Conservation (phyloP, 2,113 vertebrate species). For the Aegotheles bennettii region DNA sequence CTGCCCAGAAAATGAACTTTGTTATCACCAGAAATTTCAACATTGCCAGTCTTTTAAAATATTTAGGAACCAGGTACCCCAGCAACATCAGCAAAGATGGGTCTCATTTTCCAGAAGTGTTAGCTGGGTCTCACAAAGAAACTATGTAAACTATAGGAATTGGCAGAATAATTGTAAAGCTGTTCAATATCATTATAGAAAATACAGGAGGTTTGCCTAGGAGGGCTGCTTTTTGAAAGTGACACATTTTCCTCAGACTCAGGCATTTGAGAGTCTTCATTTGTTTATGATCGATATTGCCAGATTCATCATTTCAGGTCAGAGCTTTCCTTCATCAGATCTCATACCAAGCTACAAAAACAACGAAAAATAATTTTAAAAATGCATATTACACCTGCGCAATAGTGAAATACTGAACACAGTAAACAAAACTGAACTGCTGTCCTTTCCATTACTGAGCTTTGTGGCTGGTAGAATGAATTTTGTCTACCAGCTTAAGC, state of each 20-base stretch:
- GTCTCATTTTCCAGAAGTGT: not conserved
- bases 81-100: not conserved
- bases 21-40: not conserved
- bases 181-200: not conserved
- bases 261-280: not conserved
- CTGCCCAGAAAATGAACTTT: not conserved
- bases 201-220: not conserved
- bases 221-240: not conserved
- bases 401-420: not conserved
- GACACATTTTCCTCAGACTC: not conserved
- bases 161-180: not conserved
- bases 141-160: not conserved
- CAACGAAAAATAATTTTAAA: not conserved
- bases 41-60: not conserved
- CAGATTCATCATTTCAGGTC: not conserved
- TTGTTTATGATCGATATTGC: not conserved
- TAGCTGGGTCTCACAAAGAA: not conserved
- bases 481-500: not conserved
- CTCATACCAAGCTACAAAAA: not conserved
- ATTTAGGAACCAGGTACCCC: not conserved
- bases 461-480: not conserved
- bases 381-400: not conserved
- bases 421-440: not conserved
- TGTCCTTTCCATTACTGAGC: not conserved
- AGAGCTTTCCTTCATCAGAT: not conserved